Conservation (phyloP, 2,797 vertebrate genomes). For the Coregonus suidteri region DNA sequence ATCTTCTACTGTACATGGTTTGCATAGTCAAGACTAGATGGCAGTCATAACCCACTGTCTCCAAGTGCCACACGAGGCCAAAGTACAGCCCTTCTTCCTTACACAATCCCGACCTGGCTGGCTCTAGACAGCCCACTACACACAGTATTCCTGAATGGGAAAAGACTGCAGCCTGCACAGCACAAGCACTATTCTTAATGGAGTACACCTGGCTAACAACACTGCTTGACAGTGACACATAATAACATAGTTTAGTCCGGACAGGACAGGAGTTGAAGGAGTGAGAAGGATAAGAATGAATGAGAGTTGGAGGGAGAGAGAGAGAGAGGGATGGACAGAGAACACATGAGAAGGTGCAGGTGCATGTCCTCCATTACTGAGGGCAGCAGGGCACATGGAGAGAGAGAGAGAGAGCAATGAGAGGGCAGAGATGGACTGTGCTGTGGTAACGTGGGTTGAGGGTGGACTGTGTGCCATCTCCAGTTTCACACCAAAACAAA, state of each 20-base stretch:
- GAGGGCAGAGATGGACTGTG: not conserved
- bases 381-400: not conserved
- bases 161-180: not conserved
- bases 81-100: constrained; percentile 43
- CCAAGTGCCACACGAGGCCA: constrained; percentile 7
- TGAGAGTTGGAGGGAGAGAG: not conserved
- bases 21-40: constrained; percentile 65
- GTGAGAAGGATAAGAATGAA: not conserved
- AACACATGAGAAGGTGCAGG: constrained; percentile 7
- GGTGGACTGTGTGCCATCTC: constrained; percentile 9
- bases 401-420: constrained; percentile 2
- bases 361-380: not conserved
- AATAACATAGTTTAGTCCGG: not conserved
- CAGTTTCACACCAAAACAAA: constrained; percentile 32
- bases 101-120: constrained; percentile 45
- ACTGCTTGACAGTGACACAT: not conserved
- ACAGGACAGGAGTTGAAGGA: not conserved
- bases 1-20: not conserved
- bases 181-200: not conserved
- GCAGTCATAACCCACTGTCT: constrained; percentile 49
- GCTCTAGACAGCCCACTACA: constrained; percentile 8
- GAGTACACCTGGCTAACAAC: not conserved
- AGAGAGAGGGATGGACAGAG: not conserved
- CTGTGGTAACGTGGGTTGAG: not conserved
- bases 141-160: not conserved